Conservation (phyloP, 2,888 invertebrate genomes). For the Sthenelais limicola region DNA sequence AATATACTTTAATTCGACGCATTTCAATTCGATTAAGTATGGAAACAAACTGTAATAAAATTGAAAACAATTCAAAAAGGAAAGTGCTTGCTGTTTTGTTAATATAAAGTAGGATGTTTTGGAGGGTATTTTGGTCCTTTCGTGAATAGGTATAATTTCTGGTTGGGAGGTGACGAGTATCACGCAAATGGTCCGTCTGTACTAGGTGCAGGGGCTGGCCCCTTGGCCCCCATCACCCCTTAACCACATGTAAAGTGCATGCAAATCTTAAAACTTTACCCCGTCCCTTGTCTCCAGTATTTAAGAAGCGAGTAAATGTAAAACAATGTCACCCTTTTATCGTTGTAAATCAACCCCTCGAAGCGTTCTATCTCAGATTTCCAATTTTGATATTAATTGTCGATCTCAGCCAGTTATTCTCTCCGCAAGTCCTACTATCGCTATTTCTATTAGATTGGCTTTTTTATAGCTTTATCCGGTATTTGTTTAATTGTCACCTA, state of each 20-base stretch:
- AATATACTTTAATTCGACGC: slow-evolving; percentile 13
- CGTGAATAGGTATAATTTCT: slow-evolving; percentile 22
- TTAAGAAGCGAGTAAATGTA: too few relatives aligned
- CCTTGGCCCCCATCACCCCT: slow-evolving; percentile 5
- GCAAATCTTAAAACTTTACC: not conserved
- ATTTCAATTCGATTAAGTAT: slow-evolving; percentile 27
- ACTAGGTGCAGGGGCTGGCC: slow-evolving; percentile 12
- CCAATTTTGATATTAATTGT: too few relatives aligned
- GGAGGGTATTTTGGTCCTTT: not conserved
- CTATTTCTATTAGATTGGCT: too few relatives aligned
- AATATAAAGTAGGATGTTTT: slow-evolving; percentile 7
- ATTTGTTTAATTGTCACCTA: too few relatives aligned
- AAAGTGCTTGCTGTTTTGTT: slow-evolving; percentile 18
- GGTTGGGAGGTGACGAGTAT: slow-evolving; percentile 30
- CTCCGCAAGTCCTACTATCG: too few relatives aligned
- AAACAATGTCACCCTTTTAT: too few relatives aligned
- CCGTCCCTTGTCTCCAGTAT: too few relatives aligned
- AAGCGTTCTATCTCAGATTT: too few relatives aligned
- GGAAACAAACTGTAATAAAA: slow-evolving; percentile 20
- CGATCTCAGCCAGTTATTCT: too few relatives aligned
- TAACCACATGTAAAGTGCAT: not conserved
- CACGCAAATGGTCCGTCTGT: slow-evolving; percentile 25
- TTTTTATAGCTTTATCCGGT: too few relatives aligned
- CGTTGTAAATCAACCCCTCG: too few relatives aligned
- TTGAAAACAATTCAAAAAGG: not conserved